phyloP scores from a whole-genome alignment of 2,888 invertebrate genomes.

The Hirtodrosophila histrioides region DNA sequence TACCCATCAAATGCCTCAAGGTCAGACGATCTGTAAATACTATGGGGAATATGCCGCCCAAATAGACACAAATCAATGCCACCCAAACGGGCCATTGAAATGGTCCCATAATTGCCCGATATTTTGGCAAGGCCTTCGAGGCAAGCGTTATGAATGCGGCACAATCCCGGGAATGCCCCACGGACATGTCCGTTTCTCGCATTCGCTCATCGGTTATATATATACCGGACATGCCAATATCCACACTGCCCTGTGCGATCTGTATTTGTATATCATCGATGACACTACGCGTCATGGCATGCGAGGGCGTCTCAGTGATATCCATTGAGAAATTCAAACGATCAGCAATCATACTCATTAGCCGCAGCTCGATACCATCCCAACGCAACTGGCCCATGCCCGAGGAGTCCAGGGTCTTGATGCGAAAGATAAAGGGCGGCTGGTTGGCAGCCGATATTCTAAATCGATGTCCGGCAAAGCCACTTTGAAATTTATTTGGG shows the following conservation, averaged over 20 bases:
- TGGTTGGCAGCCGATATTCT: constrained; percentile 89
- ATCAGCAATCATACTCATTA: constrained; percentile 87
- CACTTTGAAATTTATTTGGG: constrained; percentile 88
- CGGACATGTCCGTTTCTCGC: constrained; percentile 86
- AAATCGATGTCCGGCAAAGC: constrained; percentile 91
- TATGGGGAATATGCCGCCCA: constrained; percentile 90
- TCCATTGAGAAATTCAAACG: constrained; percentile 90
- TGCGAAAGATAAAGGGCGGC: constrained; percentile 89
- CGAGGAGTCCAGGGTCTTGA: constrained; percentile 68
- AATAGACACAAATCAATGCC: constrained; percentile 88
- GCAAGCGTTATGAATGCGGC: constrained; percentile 91
- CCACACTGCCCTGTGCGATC: constrained; percentile 86
- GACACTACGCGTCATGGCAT: constrained; percentile 84
- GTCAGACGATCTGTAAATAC: constrained; percentile 90
- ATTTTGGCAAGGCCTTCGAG: constrained; percentile 91
- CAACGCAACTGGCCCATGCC: constrained; percentile 78
- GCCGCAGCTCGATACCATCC: constrained; percentile 91
- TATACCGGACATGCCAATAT: constrained; percentile 90
- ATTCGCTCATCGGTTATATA: constrained; percentile 86
- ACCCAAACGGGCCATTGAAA: constrained; percentile 93
- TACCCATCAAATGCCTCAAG: constrained; percentile 87
- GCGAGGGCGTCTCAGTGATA: constrained; percentile 86
- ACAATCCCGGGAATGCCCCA: constrained; percentile 90
- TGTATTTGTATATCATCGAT: constrained; percentile 87
- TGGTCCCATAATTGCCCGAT: constrained; percentile 92